Conservation (phyloP, 2,888 invertebrate species). For the Drosophila falleni region DNA sequence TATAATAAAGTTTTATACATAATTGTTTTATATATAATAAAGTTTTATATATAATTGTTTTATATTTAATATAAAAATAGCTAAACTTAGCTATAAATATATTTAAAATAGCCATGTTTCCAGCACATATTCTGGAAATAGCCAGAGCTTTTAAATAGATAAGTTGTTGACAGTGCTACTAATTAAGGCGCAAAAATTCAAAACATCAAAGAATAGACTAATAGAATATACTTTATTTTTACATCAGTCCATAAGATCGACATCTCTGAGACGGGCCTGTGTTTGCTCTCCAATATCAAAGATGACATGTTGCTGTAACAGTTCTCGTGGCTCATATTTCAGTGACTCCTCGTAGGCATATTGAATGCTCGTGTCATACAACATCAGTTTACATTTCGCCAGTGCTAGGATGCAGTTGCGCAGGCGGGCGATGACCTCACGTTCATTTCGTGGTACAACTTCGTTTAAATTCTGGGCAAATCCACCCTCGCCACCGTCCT, state of each 20-base stretch:
- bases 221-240: constrained; percentile 16
- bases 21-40: too few relatives aligned
- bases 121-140: too few relatives aligned
- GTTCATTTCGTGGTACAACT: constrained; percentile 89
- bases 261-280: constrained; percentile 89
- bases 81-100: too few relatives aligned
- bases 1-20: too few relatives aligned
- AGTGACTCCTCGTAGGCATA: constrained; percentile 96
- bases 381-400: constrained; percentile 93
- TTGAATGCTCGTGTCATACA: constrained; percentile 96
- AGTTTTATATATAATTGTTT: too few relatives aligned
- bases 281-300: constrained; percentile 93
- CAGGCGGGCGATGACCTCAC: constrained; percentile 95
- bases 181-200: constrained; percentile 13
- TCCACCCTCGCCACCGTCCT: constrained; percentile 89
- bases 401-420: constrained; percentile 95
- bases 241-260: constrained; percentile 70
- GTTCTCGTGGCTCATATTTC: constrained; percentile 92
- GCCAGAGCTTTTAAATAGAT: too few relatives aligned
- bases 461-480: constrained; percentile 92
- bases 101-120: too few relatives aligned
- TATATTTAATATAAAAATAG: too few relatives aligned
- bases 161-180: not conserved
- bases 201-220: not conserved
- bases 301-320: constrained; percentile 94